phyloP scores from a whole-genome alignment of 1,140 invertebrate genomes.

The Pseudomyrmex pallidus region DNA sequence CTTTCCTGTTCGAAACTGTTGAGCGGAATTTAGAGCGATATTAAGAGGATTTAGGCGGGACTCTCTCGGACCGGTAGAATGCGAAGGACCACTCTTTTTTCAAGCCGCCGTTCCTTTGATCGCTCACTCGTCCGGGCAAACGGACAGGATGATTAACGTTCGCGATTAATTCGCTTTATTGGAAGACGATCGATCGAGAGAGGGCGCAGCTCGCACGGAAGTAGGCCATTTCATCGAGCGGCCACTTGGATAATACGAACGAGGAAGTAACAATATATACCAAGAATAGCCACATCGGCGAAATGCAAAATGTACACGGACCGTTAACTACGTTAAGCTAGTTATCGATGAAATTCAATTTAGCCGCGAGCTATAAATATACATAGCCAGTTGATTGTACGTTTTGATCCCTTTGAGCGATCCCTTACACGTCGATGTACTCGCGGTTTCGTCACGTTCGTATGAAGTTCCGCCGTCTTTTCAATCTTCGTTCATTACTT shows the following conservation, averaged over 20 bases:
- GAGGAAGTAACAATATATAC: constrained; percentile 24
- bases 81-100: constrained; percentile 54
- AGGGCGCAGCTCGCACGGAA: constrained; percentile 4
- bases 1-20: constrained; percentile 55
- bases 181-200: constrained; percentile 44
- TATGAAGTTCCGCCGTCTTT: background rate
- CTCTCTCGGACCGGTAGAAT: constrained; percentile 12
- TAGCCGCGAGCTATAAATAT: constrained; percentile 16
- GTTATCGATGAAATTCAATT: constrained; percentile 48
- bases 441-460: background rate
- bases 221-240: constrained; percentile 30
- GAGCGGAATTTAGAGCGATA: constrained; percentile 61
- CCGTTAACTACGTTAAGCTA: background rate
- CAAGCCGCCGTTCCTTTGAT: constrained; percentile 50
- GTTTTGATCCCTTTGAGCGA: background rate
- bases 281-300: background rate
- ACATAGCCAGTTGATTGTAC: background rate
- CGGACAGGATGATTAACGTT: constrained; percentile 53
- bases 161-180: constrained; percentile 59
- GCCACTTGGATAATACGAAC: constrained; percentile 12
- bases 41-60: constrained; percentile 61
- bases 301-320: constrained; percentile 15
- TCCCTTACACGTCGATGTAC: background rate
- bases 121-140: constrained; percentile 48
- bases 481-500: constrained; percentile 17